These are phyloP conservation scores for Erethizon dorsatum DNA, from an alignment of 2,797 vertebrate species.

Conservation along the genomic window DNA sequence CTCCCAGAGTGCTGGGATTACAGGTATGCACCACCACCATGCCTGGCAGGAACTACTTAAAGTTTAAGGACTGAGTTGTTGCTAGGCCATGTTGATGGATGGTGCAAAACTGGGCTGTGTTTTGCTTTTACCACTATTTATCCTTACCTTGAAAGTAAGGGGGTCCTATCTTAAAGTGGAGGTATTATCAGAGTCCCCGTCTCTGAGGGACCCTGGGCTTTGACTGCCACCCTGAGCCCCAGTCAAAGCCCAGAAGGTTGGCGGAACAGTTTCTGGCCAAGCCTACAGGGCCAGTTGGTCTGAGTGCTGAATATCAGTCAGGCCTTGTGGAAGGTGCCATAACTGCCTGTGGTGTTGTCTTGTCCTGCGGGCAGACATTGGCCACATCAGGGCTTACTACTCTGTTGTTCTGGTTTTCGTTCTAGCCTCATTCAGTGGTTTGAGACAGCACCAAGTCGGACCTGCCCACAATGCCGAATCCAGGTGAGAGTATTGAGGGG, in stretches of 20 bases:
- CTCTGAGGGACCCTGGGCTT: constrained; percentile 21
- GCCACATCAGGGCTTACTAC: neutral
- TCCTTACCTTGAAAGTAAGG: constrained; percentile 35
- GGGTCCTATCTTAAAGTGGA: neutral
- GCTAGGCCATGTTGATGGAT: neutral
- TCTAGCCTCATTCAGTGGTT: constrained; percentile 96
- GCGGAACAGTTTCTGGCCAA: neutral
- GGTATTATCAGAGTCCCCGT: neutral
- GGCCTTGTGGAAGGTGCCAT: neutral
- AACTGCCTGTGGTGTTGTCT: neutral
- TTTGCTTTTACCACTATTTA: constrained; percentile 38
- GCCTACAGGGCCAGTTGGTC: neutral
- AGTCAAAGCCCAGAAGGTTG: constrained; percentile 21
- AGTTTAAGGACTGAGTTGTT: constrained; percentile 17
- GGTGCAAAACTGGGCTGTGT: constrained; percentile 22
- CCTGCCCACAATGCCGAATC: constrained; percentile 97
- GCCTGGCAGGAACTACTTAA: neutral
- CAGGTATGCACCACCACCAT: neutral
- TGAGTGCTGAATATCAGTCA: neutral
- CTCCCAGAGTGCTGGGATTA: neutral
- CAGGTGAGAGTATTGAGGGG: constrained; percentile 90
- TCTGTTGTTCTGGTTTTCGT: constrained; percentile 71
- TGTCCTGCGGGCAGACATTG: neutral
- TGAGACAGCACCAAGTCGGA: constrained; percentile 95
- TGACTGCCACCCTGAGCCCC: neutral